Base-by-base conservation (phyloP, 2,113 vertebrate species). In the Ailurus styani region DNA sequence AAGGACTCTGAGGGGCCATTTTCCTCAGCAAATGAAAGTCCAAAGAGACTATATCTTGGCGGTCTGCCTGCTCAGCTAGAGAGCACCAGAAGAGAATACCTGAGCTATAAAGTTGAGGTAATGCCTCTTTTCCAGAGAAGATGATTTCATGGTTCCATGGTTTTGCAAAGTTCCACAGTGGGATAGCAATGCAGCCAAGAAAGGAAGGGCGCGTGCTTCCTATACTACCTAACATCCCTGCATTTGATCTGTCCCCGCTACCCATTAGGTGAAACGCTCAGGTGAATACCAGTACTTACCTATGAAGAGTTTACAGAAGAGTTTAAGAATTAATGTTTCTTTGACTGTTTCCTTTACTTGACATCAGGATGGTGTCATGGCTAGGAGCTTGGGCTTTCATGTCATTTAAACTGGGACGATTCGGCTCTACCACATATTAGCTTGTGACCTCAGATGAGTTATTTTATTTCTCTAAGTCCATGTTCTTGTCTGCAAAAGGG, bases 11-110 rank as follows among this genome's bases (percentile, higher is more conserved):
- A 94, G 94, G 77, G 75, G n/a, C n/a, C 52, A 29, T 95, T 90
- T 97, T 96, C 83, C 96, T 95, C 34, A 54, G 90, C 91, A 90
- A 84, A 92, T 55, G 14, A 55, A 96, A 90, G 25, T 42, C 82
- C 79, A n/a, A 87, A 60, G 84, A 77, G 62, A 45, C 20, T 31
- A 13, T 11, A 1, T 79, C 77, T 88, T 87, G 95, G 86, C 77
- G 12, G 27, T 75, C 57, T 91, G 64, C 77, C 91, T 60, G 72
- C 12, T n/a, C 54, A 45, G 52, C 31, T 52, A 12, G n/a, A 37
- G 55, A 83, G 45, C 0, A 2, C 47, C 47, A 42, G 57, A 68
- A 91, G 34, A 78, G 37, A 93, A 86, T 13, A 82, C 60, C 84
- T 84, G 79, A 90, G 73, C 81, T 89, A 37, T 73, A 62, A 81